Conservation (phyloP, 2,113 vertebrate species). For the Grammomys surdaster region DNA sequence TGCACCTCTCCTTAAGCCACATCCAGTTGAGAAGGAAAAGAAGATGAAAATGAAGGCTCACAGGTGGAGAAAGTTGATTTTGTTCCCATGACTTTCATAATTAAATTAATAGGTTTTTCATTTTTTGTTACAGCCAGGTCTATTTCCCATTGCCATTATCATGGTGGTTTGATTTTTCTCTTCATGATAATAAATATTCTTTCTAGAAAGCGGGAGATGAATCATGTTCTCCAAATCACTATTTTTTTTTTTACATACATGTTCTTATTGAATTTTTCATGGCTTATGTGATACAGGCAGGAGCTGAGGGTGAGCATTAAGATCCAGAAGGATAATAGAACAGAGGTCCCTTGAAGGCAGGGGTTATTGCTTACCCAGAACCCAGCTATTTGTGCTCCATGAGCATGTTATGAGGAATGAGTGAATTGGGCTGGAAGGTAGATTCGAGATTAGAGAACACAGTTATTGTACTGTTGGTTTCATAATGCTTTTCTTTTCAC, state of each 20-base stretch:
- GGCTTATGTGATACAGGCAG: background rate
- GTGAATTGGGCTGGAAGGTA: background rate
- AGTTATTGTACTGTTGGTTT: background rate
- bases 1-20: background rate
- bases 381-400: background rate
- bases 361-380: background rate
- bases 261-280: background rate
- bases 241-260: background rate
- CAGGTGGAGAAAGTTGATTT: background rate
- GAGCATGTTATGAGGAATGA: background rate
- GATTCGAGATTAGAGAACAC: background rate
- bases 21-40: background rate
- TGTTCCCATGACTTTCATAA: background rate
- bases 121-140: background rate
- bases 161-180: conserved; percentile 10
- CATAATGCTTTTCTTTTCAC: background rate
- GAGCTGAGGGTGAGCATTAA: background rate
- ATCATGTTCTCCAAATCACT: background rate
- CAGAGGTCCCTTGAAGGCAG: background rate
- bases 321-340: background rate
- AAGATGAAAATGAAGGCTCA: background rate
- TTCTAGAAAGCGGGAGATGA: background rate
- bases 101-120: background rate
- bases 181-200: background rate
- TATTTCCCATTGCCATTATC: background rate